Evolutionary conservation across 2,888 invertebrate genomes (phyloP).

Genomic region (Nycteola revayana): DNA sequence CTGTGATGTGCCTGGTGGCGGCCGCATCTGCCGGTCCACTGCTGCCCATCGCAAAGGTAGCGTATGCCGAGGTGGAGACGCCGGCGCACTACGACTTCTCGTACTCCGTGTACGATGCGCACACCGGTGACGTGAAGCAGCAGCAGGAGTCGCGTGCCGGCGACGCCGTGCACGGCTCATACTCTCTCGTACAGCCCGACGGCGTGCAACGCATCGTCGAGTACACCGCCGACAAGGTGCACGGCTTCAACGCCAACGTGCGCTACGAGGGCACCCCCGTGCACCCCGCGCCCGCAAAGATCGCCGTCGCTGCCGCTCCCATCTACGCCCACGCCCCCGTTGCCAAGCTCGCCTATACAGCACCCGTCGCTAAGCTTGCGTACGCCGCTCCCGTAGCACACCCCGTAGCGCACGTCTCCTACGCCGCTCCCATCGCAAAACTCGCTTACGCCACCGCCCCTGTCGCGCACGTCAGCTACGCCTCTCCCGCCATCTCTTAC

Average conservation of each 20-base stretch:
- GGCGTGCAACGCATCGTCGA: slow-evolving; percentile 72
- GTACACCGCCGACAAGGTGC: slow-evolving; percentile 65
- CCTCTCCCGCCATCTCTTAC: slow-evolving; percentile 65
- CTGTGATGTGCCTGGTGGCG: slow-evolving; percentile 53
- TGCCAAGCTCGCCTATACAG: slow-evolving; percentile 14
- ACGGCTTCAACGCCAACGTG: slow-evolving; percentile 74
- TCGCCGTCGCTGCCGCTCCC: slow-evolving; percentile 18
- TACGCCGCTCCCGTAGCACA: slow-evolving; percentile 39
- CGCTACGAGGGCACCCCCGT: slow-evolving; percentile 66
- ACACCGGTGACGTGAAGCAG: slow-evolving; percentile 72
- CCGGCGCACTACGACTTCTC: slow-evolving; percentile 71
- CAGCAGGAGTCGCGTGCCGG: slow-evolving; percentile 71
- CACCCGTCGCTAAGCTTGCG: slow-evolving; percentile 25
- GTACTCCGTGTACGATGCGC: slow-evolving; percentile 70
- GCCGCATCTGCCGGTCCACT: slow-evolving; percentile 46
- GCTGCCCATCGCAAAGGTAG: slow-evolving; percentile 50
- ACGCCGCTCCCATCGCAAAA: slow-evolving; percentile 42
- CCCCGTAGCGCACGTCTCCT: slow-evolving; percentile 39
- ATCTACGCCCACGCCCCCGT: too few species aligned
- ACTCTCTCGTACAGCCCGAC: slow-evolving; percentile 74
- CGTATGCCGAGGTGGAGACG: slow-evolving; percentile 57
- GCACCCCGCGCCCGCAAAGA: slow-evolving; percentile 24
- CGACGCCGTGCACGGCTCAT: slow-evolving; percentile 69
- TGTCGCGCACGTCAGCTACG: slow-evolving; percentile 39
- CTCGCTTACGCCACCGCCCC: slow-evolving; percentile 45